Evolutionary conservation across 2,797 vertebrate species (phyloP).

Genomic region (Podargus strigoides): DNA sequence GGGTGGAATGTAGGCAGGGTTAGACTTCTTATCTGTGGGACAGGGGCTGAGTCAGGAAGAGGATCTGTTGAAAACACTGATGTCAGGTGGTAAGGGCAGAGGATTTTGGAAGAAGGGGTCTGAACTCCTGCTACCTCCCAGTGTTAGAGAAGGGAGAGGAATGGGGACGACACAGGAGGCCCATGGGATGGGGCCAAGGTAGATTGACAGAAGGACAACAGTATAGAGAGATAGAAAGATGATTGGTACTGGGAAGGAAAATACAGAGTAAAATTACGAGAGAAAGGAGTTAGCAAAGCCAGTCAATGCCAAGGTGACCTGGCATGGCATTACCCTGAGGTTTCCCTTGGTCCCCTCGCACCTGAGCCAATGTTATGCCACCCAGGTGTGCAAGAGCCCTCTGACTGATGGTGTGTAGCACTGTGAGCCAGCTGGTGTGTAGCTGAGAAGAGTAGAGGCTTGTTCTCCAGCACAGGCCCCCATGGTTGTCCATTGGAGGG

Average conservation of each 20-base stretch:
- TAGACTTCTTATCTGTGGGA: background rate
- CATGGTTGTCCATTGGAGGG: background rate
- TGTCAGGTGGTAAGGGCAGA: background rate
- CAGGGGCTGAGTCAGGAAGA: background rate
- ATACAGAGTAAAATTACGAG: background rate
- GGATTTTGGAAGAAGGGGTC: background rate
- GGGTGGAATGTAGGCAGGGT: background rate
- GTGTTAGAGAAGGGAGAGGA: background rate
- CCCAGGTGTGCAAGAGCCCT: background rate
- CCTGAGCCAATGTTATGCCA: background rate
- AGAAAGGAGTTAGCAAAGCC: background rate
- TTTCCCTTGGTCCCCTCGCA: background rate
- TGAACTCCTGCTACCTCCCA: background rate
- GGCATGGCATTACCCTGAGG: fast-evolving
- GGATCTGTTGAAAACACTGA: background rate
- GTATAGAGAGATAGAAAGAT: background rate
- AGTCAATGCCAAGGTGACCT: background rate
- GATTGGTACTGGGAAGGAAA: background rate
- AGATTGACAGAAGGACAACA: background rate
- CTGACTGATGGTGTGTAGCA: too few species aligned
- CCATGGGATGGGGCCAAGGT: background rate
- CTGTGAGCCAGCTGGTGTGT: background rate
- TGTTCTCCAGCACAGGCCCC: background rate
- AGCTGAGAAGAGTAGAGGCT: background rate
- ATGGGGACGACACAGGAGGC: background rate